These are phyloP conservation scores for Cyphomyrmex costatus DNA, from an alignment of 1,140 invertebrate species.

Conservation along the genomic window DNA sequence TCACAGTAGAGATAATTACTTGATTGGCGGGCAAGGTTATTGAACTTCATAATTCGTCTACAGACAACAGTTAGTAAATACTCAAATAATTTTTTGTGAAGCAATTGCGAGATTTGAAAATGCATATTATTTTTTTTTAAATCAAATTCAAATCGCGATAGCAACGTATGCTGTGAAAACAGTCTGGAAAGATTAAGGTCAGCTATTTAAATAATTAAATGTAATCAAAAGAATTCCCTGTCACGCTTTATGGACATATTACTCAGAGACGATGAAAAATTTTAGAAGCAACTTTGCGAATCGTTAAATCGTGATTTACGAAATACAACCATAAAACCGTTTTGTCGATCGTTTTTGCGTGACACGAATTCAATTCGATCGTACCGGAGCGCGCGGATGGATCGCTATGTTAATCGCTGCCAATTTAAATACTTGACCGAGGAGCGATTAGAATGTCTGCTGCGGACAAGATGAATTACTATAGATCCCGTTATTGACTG, in stretches of 20 bases:
- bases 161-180: background rate
- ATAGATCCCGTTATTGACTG: conserved; percentile 68
- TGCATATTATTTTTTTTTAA: background rate
- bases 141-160: background rate
- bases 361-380: background rate
- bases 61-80: background rate
- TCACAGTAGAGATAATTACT: background rate
- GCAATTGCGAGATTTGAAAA: background rate
- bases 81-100: conserved; percentile 4
- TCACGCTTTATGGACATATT: background rate
- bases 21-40: background rate
- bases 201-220: background rate
- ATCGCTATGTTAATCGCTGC: conserved; percentile 23
- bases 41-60: background rate
- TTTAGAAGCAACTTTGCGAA: background rate
- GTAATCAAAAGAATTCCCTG: background rate
- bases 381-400: background rate
- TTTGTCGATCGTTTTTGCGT: conserved; percentile 18
- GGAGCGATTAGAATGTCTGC: conserved; percentile 48
- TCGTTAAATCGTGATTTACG: conserved; percentile 9
- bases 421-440: conserved; percentile 45
- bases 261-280: background rate
- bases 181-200: background rate
- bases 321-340: conserved; percentile 3
- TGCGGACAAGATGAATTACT: conserved; percentile 57